phyloP scores from a whole-genome alignment of 2,888 invertebrate species.

The Sinohyriopsis cumingii region DNA sequence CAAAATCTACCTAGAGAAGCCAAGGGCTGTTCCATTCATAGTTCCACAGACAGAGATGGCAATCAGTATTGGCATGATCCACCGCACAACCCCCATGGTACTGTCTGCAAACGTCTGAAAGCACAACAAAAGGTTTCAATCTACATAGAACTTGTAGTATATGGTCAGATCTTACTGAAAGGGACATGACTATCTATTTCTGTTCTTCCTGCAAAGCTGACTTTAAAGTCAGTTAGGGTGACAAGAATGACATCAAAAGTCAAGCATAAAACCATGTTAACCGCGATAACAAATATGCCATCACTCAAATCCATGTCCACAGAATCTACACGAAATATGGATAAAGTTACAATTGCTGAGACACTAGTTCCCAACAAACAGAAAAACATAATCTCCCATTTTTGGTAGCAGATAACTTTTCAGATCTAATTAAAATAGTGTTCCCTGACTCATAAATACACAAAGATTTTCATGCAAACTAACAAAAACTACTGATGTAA shows the following conservation, averaged over 20 bases:
- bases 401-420: too few species aligned
- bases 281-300: too few species aligned
- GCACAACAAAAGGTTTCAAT: conserved; percentile 55
- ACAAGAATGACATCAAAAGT: not conserved
- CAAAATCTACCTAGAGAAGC: conserved; percentile 66
- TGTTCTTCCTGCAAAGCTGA: not conserved
- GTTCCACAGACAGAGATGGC: conserved; percentile 97
- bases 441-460: too few species aligned
- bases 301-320: too few species aligned
- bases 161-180: not conserved
- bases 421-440: too few species aligned
- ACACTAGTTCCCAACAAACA: too few species aligned
- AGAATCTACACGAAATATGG: too few species aligned
- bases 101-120: conserved; percentile 64
- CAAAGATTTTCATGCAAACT: too few species aligned
- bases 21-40: conserved; percentile 64
- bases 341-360: too few species aligned
- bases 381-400: too few species aligned
- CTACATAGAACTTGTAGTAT: not conserved
- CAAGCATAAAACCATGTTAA: not conserved
- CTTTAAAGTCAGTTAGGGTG: not conserved
- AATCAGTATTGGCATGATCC: conserved; percentile 80
- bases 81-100: conserved; percentile 63
- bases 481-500: too few species aligned
- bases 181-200: not conserved